Conservation (phyloP, 2,888 invertebrate species). For the Tridacna gigas region DNA sequence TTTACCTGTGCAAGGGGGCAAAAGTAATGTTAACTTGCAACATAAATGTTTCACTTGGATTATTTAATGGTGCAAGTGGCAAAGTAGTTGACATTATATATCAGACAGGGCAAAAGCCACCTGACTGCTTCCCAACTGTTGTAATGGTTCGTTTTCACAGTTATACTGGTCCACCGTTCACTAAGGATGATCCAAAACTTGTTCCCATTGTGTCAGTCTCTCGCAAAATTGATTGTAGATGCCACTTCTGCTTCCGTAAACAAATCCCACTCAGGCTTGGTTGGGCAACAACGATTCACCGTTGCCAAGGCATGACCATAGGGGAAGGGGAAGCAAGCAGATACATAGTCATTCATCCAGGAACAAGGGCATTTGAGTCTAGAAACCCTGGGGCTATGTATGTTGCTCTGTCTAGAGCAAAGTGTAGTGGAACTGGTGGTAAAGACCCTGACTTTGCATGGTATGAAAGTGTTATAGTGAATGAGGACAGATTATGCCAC, state of each 20-base stretch:
- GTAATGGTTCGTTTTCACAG: constrained; percentile 60
- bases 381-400: too few species aligned
- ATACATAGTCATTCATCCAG: constrained; percentile 65
- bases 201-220: constrained; percentile 64
- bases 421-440: constrained; percentile 35
- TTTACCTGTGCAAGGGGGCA: constrained; percentile 22
- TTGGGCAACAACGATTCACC: constrained; percentile 66
- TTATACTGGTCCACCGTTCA: constrained; percentile 68
- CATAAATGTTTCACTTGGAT: constrained; percentile 52
- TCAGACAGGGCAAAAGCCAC: constrained; percentile 11
- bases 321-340: constrained; percentile 53
- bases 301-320: too few species aligned
- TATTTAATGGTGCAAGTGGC: constrained; percentile 64
- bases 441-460: constrained; percentile 60
- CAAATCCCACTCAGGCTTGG: constrained; percentile 64
- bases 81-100: constrained; percentile 52
- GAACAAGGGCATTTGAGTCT: too few species aligned
- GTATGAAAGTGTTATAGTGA: constrained; percentile 53
- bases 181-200: constrained; percentile 34
- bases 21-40: constrained; percentile 61
- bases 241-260: constrained; percentile 56
- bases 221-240: constrained; percentile 59
- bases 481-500: constrained; percentile 56
- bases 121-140: constrained; percentile 33
- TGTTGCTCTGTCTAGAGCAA: constrained; percentile 54